Base-by-base conservation (phyloP, 2,888 invertebrate species). In the Cheilosia grossa region DNA sequence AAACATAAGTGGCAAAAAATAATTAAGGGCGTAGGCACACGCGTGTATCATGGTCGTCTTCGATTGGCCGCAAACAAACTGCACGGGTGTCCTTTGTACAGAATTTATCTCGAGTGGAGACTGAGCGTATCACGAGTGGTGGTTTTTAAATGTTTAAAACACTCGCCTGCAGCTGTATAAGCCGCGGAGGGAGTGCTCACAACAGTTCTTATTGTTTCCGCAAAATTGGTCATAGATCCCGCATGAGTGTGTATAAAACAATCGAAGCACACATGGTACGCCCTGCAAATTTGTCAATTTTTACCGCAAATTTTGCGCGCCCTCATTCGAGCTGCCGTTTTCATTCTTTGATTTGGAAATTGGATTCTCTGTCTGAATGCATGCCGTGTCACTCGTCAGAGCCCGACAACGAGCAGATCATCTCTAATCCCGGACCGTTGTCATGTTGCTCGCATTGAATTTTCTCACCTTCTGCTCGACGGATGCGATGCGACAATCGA, bases 51-150 rank as follows among this genome's bases (percentile, higher is more conserved):
- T 37, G 54, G 33, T 27, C 73, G n/a, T 79, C 82, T 67, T 86
- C 86, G 78, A 86, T 86, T 83, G 80, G 81, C 78, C 37, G 51
- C 72, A 78, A 86, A 85, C 85, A 87, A 82, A 82, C 78, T 51
- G 64, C 81, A 87, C 79, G 87, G 82, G 85, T 86, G 86, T 73
- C 64, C 72, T 86, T 87, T 86, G 69, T 78, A 13, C 61, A 17
- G 21, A 44, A 70, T 85, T 80, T 53, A 66, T 75, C 42, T 63
- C n/a, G 72, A 85, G 85, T 81, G 81, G 83, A 58, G 59, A 74
- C 79, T 80, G 33, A 58, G 37, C 9, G 24, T 15, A 49, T 30
- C 3, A 17, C 13, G 27, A 66, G 56, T 72, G 78, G 72, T 54
- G 73, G 49, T 42, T 19, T 42, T 19, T 27, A 51, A 51, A 24